These are phyloP conservation scores for Pegea sp. DNA, from an alignment of 23 tunicate genomes.

Conservation along the genomic window DNA sequence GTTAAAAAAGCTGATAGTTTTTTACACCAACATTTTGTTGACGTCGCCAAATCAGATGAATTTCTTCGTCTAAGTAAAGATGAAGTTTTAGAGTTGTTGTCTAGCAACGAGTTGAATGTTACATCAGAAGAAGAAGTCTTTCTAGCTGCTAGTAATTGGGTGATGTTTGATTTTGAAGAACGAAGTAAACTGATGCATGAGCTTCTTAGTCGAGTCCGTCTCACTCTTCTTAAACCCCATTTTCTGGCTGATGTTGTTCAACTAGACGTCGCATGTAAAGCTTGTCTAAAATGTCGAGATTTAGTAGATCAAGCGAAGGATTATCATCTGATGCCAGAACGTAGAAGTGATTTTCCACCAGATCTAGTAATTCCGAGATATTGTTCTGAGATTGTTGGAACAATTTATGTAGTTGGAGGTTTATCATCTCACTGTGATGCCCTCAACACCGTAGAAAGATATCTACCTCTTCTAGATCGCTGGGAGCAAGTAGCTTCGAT, in stretches of 20 bases:
- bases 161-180: slow-evolving; percentile 15
- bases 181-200: slow-evolving; percentile 42
- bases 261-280: slow-evolving; percentile 38
- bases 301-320: slow-evolving; percentile 81
- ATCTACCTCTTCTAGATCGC: slow-evolving; percentile 17
- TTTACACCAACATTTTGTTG: slow-evolving; percentile 53
- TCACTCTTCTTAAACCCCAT: slow-evolving; percentile 57
- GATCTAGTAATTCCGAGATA: slow-evolving; percentile 54
- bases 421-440: slow-evolving; percentile 64
- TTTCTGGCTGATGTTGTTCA: slow-evolving; percentile 75
- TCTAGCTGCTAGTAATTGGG: slow-evolving; percentile 57
- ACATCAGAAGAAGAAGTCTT: slow-evolving; percentile 71
- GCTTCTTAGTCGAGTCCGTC: slow-evolving; percentile 35
- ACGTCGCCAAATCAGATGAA: slow-evolving; percentile 59
- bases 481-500: slow-evolving; percentile 56
- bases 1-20: slow-evolving; percentile 51
- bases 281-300: slow-evolving; percentile 66
- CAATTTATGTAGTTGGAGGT: slow-evolving; percentile 84
- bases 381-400: slow-evolving; percentile 44
- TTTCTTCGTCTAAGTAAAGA: slow-evolving; percentile 23
- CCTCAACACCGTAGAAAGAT: slow-evolving; percentile 61
- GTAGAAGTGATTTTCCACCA: slow-evolving; percentile 55
- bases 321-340: slow-evolving; percentile 74
- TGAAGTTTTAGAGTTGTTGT: slow-evolving; percentile 25
- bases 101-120: slow-evolving; percentile 52